Evolutionary conservation across 2,888 invertebrate genomes (phyloP).

Genomic region (Alloscopus bannaensis): DNA sequence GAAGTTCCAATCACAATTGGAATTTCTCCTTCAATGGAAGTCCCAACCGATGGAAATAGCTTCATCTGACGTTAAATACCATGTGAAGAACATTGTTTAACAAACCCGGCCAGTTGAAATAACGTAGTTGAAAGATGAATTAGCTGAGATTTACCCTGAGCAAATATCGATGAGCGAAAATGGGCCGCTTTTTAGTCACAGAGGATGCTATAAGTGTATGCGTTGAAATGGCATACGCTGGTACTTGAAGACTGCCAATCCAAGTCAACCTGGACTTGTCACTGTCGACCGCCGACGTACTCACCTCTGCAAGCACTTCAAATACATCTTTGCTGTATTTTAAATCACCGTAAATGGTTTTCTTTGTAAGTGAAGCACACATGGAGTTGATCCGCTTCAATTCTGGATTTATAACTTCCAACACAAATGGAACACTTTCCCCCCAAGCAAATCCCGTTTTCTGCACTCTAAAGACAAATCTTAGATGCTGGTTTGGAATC

Average conservation of each 20-base stretch:
- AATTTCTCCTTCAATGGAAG: constrained; percentile 30
- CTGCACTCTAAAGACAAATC: constrained; percentile 40
- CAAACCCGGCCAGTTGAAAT: background rate
- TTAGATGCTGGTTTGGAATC: constrained; percentile 19
- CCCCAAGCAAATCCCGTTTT: constrained; percentile 43
- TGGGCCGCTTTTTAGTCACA: constrained; percentile 38
- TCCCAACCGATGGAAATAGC: constrained; percentile 26
- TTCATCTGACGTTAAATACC: constrained; percentile 31
- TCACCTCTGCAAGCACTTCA: constrained; percentile 41
- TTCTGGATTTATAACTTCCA: constrained; percentile 46
- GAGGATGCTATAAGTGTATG: constrained; percentile 46
- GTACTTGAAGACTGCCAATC: constrained; percentile 50
- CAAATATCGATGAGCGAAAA: constrained; percentile 46
- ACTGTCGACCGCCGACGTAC: constrained; percentile 6
- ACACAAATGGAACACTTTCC: constrained; percentile 40
- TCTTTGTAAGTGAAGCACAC: constrained; percentile 30
- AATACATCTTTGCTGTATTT: constrained; percentile 44
- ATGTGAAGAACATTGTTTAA: no score
- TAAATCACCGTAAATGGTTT: constrained; percentile 44
- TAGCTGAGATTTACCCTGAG: constrained; percentile 31
- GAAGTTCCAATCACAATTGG: constrained; percentile 50
- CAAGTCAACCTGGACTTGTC: constrained; percentile 39
- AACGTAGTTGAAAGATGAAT: background rate
- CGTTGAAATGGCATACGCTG: constrained; percentile 37
- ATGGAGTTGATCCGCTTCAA: constrained; percentile 16